Evolutionary conservation across 2,888 invertebrate genomes (phyloP), one percentile per base, ranked within the genome.

Genomic region (Philhelius pedissequus): DNA sequence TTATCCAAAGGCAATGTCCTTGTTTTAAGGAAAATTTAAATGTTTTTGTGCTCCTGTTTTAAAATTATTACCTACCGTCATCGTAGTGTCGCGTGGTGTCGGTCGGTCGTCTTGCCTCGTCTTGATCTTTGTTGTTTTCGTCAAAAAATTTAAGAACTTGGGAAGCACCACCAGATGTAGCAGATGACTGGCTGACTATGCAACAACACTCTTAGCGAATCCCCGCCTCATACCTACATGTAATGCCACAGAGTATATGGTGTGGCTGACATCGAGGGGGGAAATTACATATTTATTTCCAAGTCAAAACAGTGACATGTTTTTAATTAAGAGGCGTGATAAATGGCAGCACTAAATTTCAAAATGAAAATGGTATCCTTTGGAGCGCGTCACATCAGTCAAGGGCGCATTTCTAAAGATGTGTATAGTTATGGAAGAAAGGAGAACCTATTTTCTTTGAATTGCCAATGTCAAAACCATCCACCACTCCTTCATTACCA

Each of bases 261-360:
- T 48, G 64, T 50, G 25, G 52, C 52, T 62, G 62, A 45, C 52
- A 35, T 13, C 18, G 64, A 78, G 69, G 82, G 77, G 58, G 66
- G 58, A 80, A 80, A 84, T 84, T 84, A 84, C 84, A 84, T 84
- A 84, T 84, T 80, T 84, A 84, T 84, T 84, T 84, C 84, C 80
- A 80, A 84, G 84, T 84, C 84, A 84, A 84, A 84, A 80, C 87
- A 73, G 87, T 88, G 88, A 89, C 89, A 88, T 89, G 87, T 88
- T 90, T 88, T 89, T 89, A 90, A 90, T 89, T 89, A 90, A 89
- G 89, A 78, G 88, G 88, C 87, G 89, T 87, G 87, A 89, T 89
- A 89, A 89, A 84, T 84, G 84, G 84, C 84, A 68, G 80, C 84
- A 84, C 80, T 84, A 84, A 84, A 84, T 84, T 84, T 84, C 84